These are phyloP conservation scores for Octodonta nipae DNA, from an alignment of 2,888 invertebrate genomes.

Conservation along the genomic window DNA sequence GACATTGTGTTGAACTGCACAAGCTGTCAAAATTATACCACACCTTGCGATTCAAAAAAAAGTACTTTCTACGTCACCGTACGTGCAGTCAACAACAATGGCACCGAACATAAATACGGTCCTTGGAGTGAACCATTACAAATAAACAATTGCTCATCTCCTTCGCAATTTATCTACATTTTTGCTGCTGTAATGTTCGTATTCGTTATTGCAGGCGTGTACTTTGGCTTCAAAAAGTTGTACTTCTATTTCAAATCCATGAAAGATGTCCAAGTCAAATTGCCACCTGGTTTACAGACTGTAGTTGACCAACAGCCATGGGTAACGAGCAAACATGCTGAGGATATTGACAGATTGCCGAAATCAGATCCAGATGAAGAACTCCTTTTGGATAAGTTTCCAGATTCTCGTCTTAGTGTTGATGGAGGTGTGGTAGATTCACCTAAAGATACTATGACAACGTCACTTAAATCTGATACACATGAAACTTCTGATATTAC, in stretches of 20 bases:
- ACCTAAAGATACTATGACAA: too few relatives aligned
- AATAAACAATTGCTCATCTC: constrained; percentile 20
- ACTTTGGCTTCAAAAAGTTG: constrained; percentile 30
- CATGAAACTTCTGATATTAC: too few relatives aligned
- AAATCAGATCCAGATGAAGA: too few relatives aligned
- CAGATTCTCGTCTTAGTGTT: too few relatives aligned
- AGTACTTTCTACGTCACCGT: constrained; percentile 19
- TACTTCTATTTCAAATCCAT: constrained; percentile 48
- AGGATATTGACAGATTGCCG: constrained; percentile 7
- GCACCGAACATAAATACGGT: constrained; percentile 20
- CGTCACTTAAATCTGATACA: too few relatives aligned
- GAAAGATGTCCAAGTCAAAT: constrained; percentile 52
- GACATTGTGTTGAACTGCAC: constrained; percentile 9
- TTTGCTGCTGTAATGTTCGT: constrained; percentile 10
- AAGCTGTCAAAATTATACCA: neutral
- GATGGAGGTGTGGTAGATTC: too few relatives aligned
- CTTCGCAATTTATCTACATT: constrained; percentile 13
- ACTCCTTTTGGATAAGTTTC: too few relatives aligned
- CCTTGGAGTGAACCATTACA: constrained; percentile 29
- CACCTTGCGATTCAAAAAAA: neutral
- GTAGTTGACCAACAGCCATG: constrained; percentile 16
- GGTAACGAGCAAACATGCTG: constrained; percentile 33
- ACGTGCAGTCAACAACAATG: constrained; percentile 28
- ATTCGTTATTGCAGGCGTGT: constrained; percentile 5
- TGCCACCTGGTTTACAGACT: constrained; percentile 49